Base-by-base conservation (phyloP, 92 coral and sea anemone genomes). In the Chrysogorgia sp. region DNA sequence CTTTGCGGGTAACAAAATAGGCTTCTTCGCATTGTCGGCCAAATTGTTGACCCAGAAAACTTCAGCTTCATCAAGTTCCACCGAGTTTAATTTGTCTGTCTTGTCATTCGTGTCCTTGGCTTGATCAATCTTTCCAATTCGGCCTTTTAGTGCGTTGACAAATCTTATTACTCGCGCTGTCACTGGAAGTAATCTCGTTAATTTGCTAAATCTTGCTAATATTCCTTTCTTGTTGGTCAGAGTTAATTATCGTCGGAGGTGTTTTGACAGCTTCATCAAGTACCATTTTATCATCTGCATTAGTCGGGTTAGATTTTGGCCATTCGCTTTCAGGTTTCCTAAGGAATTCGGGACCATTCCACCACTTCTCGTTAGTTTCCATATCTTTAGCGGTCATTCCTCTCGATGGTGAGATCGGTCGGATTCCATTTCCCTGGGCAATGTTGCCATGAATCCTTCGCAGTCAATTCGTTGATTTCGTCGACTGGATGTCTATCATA, bases 101-200 rank as follows among this genome's bases (percentile, higher is more conserved):
- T 37, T 37, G 43, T 37, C 43, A 37, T 37, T 4, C 43, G 12
- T 37, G 43, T 37, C 40, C 40, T 37, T 49, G 26, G 21, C 33
- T n/a, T 22, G 14, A 58, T 3, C 57, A 37, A 37, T 37, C 43
- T 37, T 37, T 37, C 43, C 43, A 37, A 37, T 37, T 37, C 48
- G 50, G 24, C 32, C 21, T 52, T 77, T 78, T 35, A 83, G 79
- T 28, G 77, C 78, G 74, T 77, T 26, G 34, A 58, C 60, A 48
- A 88, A 88, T 14, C 89, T 74, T 13, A 28, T 76, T 67, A 88
- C 63, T 30, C 70, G 68, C 0, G 87, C 87, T 31, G 87, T 88
- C 28, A 88, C 67, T 68, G 82, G 81, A 21, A 69, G 40, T 3
- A 85, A 56, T 80, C n/a, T 80, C 31, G 80, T 85, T 82, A 62